phyloP scores from a whole-genome alignment of 2,888 invertebrate species.

The Harpalus rufipes region DNA sequence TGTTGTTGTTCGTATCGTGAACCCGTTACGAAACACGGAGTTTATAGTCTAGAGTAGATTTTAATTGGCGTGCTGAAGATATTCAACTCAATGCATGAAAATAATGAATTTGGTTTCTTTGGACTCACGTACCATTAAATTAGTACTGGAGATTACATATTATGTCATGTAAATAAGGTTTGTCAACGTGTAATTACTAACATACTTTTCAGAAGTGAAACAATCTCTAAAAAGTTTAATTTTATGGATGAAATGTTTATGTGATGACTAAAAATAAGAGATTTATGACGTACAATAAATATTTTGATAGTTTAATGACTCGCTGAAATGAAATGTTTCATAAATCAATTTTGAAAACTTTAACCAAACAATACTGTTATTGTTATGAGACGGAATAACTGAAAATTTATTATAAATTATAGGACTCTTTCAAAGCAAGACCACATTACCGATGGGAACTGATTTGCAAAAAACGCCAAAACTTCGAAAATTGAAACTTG shows the following conservation, averaged over 20 bases:
- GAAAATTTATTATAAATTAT: no score
- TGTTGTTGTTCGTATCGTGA: constrained; percentile 15
- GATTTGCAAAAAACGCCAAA: no score
- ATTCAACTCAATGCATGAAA: constrained; percentile 40
- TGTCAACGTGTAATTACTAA: not conserved
- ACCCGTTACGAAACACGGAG: constrained; percentile 45
- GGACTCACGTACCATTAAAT: constrained; percentile 22
- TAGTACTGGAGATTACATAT: constrained; percentile 15
- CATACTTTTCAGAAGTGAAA: not conserved
- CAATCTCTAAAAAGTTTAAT: not conserved
- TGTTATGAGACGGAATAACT: no score
- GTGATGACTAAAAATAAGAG: not conserved
- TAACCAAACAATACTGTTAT: no score
- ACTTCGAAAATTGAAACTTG: no score
- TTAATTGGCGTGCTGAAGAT: constrained; percentile 44
- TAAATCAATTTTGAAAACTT: not conserved
- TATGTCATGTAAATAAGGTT: constrained; percentile 35
- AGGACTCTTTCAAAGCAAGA: no score
- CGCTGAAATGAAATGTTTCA: not conserved
- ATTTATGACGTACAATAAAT: not conserved
- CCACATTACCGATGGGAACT: no score
- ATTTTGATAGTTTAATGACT: not conserved
- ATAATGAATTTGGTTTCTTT: constrained; percentile 52
- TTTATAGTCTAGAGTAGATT: constrained; percentile 56
- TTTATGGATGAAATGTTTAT: not conserved